phyloP scores from a whole-genome alignment of 2,113 vertebrate species.

The Cyanoliseus patagonus region DNA sequence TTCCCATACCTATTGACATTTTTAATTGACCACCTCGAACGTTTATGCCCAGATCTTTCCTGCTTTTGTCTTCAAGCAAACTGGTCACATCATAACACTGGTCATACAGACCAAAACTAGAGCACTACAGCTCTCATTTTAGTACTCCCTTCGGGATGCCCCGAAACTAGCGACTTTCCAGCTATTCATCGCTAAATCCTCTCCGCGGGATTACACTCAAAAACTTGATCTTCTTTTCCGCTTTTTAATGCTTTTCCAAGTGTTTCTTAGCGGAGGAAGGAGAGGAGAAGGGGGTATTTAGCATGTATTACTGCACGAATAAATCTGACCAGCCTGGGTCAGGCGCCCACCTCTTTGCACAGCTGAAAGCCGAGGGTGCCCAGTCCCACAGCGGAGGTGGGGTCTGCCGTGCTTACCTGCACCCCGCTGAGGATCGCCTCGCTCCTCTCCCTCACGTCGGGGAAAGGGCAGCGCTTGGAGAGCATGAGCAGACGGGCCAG shows the following conservation, averaged over 20 bases:
- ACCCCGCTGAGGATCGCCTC: conserved; percentile 78
- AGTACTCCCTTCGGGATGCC: not conserved
- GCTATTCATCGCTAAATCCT: not conserved
- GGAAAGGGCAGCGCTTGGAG: conserved; percentile 88
- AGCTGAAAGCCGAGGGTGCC: not conserved
- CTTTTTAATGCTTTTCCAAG: not conserved
- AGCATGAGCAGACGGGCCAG: conserved; percentile 91
- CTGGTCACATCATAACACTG: not conserved
- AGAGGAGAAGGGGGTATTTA: no score
- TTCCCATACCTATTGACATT: not conserved
- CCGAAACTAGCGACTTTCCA: not conserved
- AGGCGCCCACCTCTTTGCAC: not conserved
- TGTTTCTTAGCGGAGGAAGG: not conserved
- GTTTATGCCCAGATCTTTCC: not conserved
- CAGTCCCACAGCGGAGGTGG: not conserved
- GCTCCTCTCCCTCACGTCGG: conserved; percentile 84
- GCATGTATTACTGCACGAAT: accelerated
- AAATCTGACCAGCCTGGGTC: no score
- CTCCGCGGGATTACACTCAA: not conserved
- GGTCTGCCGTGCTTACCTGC: conserved; percentile 77
- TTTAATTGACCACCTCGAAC: not conserved
- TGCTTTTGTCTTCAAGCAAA: not conserved
- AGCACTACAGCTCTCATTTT: not conserved
- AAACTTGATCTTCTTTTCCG: not conserved
- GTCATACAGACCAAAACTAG: not conserved